Evolutionary conservation across 2,888 invertebrate species (phyloP).

Genomic region (Lasioglossum oenotherae): DNA sequence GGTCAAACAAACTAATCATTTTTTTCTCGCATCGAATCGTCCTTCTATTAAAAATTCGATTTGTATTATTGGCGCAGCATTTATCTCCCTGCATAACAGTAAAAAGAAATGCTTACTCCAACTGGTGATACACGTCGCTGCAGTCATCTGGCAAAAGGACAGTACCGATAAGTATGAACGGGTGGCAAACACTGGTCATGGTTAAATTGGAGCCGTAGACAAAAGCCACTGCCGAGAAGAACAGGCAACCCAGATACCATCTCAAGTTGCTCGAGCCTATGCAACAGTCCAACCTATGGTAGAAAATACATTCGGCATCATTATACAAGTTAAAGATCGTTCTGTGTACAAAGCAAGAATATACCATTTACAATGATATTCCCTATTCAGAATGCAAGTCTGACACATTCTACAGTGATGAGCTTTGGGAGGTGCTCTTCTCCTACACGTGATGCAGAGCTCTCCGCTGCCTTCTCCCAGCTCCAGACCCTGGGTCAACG

Average conservation of each 20-base stretch:
- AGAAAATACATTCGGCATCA: neutral
- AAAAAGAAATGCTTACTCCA: slow-evolving; percentile 87
- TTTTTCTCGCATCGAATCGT: neutral
- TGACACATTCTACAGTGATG: slow-evolving; percentile 94
- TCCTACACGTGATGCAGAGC: slow-evolving; percentile 87
- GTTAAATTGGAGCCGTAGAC: slow-evolving; percentile 92
- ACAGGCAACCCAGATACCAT: slow-evolving; percentile 89
- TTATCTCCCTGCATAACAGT: neutral
- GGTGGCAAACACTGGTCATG: slow-evolving; percentile 94
- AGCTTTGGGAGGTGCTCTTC: slow-evolving; percentile 88
- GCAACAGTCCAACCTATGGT: slow-evolving; percentile 92
- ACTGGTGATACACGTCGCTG: slow-evolving; percentile 92
- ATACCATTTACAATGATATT: slow-evolving; percentile 93
- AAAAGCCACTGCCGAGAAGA: slow-evolving; percentile 88
- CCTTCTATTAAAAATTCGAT: neutral
- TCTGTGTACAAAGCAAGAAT: neutral
- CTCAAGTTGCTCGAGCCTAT: slow-evolving; percentile 92
- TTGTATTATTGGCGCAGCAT: neutral
- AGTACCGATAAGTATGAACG: slow-evolving; percentile 88
- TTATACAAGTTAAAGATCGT: neutral
- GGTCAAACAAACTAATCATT: neutral
- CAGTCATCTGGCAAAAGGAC: slow-evolving; percentile 94
- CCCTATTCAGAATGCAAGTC: slow-evolving; percentile 91
- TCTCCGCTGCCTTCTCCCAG: slow-evolving; percentile 80
- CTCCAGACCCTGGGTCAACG: slow-evolving; percentile 74